Evolutionary conservation across 2,888 invertebrate genomes (phyloP), one percentile per base, ranked within the genome.

Genomic region (Amiota mariae): DNA sequence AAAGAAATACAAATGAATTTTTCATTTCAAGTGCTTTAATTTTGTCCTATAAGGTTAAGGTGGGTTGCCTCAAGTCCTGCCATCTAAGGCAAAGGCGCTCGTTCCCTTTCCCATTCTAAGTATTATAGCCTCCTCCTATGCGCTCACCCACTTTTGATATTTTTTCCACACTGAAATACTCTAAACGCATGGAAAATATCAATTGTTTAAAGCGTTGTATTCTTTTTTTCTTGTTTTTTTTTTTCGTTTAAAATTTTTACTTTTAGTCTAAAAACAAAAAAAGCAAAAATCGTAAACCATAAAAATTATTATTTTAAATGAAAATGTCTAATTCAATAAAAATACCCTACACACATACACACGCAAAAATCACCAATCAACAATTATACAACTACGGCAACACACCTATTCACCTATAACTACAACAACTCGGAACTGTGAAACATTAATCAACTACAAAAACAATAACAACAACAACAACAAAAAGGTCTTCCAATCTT

Each of bases 401-500:
- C 49, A 76, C 76, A 72, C 59, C n/a, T n/a, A 67, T 56, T 79
- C 71, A 78, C 79, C 75, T 78, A 79, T 78, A 75, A 72, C 73
- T 75, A 75, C 70, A 79, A 76, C 67, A 78, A 76, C 72, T 20
- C 54, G 70, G 72, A 80, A 77, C 77, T 74, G 77, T 75, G 77
- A 78, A 77, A 76, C 70, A 77, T 74, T 57, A 61, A 71, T 74
- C 74, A 72, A 46, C 73, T 75, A 74, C 79, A 75, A 73, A 68
- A 68, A 72, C 59, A 51, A 73, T n/a, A n/a, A n/a, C n/a, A n/a
- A 46, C 73, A 75, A 74, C 79, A 75, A 73, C 71, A 68, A 72
- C 59, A 51, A 73, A 18, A 47, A 93, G 94, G 94, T 91, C 91
- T 93, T 85, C 95, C 95, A 87, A 93, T 95, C 90, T 95, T 88